These are phyloP conservation scores for Tadarida brasiliensis DNA, from an alignment of 2,797 vertebrate species.

Conservation along the genomic window DNA sequence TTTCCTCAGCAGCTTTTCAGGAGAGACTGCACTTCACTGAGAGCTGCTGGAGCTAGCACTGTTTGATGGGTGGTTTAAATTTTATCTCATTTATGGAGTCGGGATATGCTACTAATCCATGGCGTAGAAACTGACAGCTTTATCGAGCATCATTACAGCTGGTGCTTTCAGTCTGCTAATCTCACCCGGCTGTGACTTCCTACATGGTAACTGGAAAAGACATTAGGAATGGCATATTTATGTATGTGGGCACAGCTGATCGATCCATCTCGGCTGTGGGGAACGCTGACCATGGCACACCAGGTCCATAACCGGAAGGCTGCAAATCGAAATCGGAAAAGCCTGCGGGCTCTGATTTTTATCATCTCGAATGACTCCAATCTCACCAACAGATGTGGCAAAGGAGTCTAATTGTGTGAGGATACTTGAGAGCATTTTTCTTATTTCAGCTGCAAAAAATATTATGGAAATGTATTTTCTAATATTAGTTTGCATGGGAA, in stretches of 20 bases:
- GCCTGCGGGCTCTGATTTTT: slow-evolving; percentile 70
- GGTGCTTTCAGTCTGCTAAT: slow-evolving; percentile 76
- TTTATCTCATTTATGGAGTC: slow-evolving; percentile 77
- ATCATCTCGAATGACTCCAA: slow-evolving; percentile 34
- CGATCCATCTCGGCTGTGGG: slow-evolving; percentile 57
- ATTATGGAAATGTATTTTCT: slow-evolving; percentile 57
- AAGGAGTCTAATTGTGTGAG: slow-evolving; percentile 41
- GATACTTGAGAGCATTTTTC: slow-evolving; percentile 20
- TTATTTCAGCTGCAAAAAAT: slow-evolving; percentile 50
- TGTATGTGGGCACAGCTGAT: slow-evolving; percentile 68
- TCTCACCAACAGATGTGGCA: slow-evolving; percentile 68
- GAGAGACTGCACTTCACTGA: slow-evolving; percentile 29
- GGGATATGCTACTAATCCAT: slow-evolving; percentile 66
- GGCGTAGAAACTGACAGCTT: slow-evolving; percentile 74
- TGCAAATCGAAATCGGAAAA: slow-evolving; percentile 58
- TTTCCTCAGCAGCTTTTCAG: slow-evolving; percentile 59
- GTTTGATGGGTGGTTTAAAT: slow-evolving; percentile 63
- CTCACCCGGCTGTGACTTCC: slow-evolving; percentile 74
- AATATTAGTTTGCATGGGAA: neutral
- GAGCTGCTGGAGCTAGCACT: slow-evolving; percentile 16
- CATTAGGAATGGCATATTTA: slow-evolving; percentile 77
- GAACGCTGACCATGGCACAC: slow-evolving; percentile 68
- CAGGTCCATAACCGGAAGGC: slow-evolving; percentile 66
- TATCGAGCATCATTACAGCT: slow-evolving; percentile 69
- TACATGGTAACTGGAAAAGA: slow-evolving; percentile 70